A percentile compares a stretch with the other conserved stretches of the same genome.
phyloP scores from a whole-genome alignment of 2,113 vertebrate species.

The Cricetomys ansorgei region DNA sequence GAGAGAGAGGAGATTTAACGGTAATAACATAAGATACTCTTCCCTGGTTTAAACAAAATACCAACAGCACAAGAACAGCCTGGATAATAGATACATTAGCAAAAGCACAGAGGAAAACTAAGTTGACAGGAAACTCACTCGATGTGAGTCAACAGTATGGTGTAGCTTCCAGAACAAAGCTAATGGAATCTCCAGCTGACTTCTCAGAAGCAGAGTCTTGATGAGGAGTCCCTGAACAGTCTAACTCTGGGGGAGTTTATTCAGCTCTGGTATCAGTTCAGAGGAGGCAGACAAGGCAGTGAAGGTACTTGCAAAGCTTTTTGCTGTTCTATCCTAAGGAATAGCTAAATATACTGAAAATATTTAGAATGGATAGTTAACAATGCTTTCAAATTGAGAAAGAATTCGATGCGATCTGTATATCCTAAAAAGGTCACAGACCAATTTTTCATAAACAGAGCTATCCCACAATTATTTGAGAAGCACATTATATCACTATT shows the following conservation, averaged over 20 bases:
- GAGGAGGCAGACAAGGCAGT: neutral
- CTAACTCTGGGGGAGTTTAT: neutral
- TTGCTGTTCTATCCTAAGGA: neutral
- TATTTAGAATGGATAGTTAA: neutral
- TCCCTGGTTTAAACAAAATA: neutral
- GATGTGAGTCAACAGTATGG: conserved; percentile 50
- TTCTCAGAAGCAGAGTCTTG: conserved; percentile 17
- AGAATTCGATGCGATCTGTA: neutral
- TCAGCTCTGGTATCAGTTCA: neutral
- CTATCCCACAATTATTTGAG: neutral
- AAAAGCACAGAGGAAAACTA: conserved; percentile 61
- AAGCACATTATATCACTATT: neutral
- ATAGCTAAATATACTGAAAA: neutral
- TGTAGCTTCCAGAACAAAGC: conserved; percentile 60
- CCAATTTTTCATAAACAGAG: neutral
- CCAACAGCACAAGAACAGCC: neutral
- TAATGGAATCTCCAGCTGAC: conserved; percentile 62
- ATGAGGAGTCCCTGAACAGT: neutral
- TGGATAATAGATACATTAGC: conserved; percentile 59
- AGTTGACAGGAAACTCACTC: conserved; percentile 60
- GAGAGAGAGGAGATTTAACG: neutral
- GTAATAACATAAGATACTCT: neutral
- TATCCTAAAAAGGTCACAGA: neutral
- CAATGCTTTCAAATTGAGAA: neutral
- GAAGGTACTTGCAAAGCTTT: neutral